A percentile compares a stretch with the other conserved stretches of the same genome.
These are phyloP conservation scores for Danaus plexippus DNA, from an alignment of 1,140 invertebrate genomes.

Conservation along the genomic window DNA sequence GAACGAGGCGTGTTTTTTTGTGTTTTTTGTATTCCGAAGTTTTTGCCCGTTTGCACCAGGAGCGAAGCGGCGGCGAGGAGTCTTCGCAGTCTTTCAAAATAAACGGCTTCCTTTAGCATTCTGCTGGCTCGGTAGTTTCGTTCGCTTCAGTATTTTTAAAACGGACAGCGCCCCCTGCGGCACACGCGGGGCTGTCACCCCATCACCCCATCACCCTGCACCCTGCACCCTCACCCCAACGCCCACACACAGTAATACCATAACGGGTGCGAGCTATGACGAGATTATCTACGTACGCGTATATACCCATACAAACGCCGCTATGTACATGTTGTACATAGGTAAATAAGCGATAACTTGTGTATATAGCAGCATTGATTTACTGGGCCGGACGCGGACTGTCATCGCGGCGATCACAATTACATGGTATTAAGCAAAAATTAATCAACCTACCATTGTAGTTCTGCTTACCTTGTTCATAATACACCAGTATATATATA, in stretches of 20 bases:
- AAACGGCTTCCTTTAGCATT: conserved; percentile 65
- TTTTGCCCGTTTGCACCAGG: conserved; percentile 48
- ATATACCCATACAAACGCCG: conserved; percentile 54
- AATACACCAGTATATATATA: too few species aligned
- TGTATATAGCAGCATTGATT: conserved; percentile 67
- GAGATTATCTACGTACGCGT: conserved; percentile 69
- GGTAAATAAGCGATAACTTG: conserved; percentile 64
- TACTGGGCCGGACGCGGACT: conserved; percentile 56
- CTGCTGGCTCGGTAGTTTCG: conserved; percentile 58
- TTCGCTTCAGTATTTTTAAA: conserved; percentile 67
- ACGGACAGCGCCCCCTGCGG: conserved; percentile 59
- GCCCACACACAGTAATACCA: conserved; percentile 67
- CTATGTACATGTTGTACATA: conserved; percentile 55
- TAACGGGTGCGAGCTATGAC: conserved; percentile 70
- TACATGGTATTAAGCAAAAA: conserved; percentile 51
- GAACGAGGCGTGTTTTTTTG: conserved; percentile 31
- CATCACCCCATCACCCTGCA: conserved; percentile 25
- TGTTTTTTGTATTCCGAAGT: conserved; percentile 45
- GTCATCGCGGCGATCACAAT: conserved; percentile 48
- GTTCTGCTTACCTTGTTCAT: too few species aligned
- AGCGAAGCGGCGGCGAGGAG: conserved; percentile 41
- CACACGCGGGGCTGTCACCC: conserved; percentile 38
- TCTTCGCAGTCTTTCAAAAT: conserved; percentile 63
- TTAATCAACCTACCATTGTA: conserved; percentile 7
- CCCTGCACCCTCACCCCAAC: conserved; percentile 29